Conservation (phyloP, 2,888 invertebrate species). For the Lordiphosa fenestrarum region DNA sequence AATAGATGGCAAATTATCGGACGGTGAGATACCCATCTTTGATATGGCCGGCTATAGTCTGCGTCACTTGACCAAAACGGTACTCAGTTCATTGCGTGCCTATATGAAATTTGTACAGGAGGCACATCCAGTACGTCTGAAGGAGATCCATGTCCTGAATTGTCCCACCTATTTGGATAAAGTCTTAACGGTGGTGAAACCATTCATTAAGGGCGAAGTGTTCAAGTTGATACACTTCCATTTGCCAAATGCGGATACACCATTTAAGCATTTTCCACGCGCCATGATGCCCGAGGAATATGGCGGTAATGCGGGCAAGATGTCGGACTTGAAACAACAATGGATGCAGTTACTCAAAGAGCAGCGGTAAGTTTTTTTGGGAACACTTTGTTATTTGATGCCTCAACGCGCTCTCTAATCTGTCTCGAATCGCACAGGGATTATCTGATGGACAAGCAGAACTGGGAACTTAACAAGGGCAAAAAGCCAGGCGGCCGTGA, state of each 20-base stretch:
- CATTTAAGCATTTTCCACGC: conserved; percentile 84
- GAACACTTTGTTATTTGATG: no score
- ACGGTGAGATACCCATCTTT: conserved; percentile 87
- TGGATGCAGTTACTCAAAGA: conserved; percentile 84
- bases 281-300: conserved; percentile 86
- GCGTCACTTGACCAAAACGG: conserved; percentile 84
- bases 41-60: conserved; percentile 85
- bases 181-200: conserved; percentile 83
- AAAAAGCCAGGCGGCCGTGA: conserved; percentile 39
- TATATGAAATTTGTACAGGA: conserved; percentile 89
- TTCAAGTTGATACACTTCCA: conserved; percentile 86
- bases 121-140: conserved; percentile 85
- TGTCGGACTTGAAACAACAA: conserved; percentile 83
- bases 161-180: conserved; percentile 85
- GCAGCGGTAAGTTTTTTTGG: conserved; percentile 80
- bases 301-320: conserved; percentile 84
- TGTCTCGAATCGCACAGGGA: no score
- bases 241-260: conserved; percentile 84
- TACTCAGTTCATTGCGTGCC: conserved; percentile 84
- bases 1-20: conserved; percentile 82
- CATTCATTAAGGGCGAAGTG: conserved; percentile 85
- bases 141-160: conserved; percentile 85
- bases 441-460: conserved; percentile 81
- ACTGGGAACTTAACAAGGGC: conserved; percentile 81
- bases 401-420: no score